These are phyloP conservation scores for Heliconius aoede DNA, from an alignment of 2,888 invertebrate species.

Conservation along the genomic window DNA sequence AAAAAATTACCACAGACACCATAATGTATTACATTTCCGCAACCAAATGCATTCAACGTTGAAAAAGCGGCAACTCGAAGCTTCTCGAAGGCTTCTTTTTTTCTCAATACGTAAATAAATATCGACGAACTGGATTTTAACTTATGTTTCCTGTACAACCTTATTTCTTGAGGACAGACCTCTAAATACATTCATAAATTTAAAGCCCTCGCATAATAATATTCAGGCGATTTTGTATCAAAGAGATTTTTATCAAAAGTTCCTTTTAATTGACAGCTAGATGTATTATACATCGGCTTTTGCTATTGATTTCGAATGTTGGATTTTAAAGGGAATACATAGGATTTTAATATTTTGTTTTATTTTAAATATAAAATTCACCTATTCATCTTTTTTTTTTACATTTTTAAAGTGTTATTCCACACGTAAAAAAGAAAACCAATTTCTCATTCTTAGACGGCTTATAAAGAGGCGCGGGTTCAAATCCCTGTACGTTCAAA, in stretches of 20 bases:
- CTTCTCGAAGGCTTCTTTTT: constrained; percentile 4
- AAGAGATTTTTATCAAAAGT: constrained; percentile 64
- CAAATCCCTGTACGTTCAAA: no score
- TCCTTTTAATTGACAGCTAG: constrained; percentile 68
- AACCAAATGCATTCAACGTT: constrained; percentile 20
- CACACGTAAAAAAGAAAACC: no score
- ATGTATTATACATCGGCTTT: constrained; percentile 25
- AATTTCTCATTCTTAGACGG: no score
- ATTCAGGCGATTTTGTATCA: constrained; percentile 59
- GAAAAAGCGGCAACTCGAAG: constrained; percentile 10
- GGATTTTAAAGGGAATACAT: not conserved
- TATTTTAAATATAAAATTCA: not conserved
- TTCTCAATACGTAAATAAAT: constrained; percentile 11
- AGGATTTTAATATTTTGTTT: not conserved
- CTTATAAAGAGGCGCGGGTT: no score
- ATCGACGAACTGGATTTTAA: constrained; percentile 21
- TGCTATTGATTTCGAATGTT: not conserved
- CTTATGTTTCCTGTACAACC: constrained; percentile 27
- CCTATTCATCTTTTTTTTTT: no score
- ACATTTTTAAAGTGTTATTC: no score
- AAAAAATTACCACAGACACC: not conserved
- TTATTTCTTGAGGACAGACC: constrained; percentile 7
- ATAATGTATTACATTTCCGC: constrained; percentile 9
- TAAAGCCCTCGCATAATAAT: constrained; percentile 35
- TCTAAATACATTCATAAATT: constrained; percentile 38